These are phyloP conservation scores for Trematomus bernacchii DNA, from an alignment of 2,797 vertebrate genomes.

Conservation along the genomic window DNA sequence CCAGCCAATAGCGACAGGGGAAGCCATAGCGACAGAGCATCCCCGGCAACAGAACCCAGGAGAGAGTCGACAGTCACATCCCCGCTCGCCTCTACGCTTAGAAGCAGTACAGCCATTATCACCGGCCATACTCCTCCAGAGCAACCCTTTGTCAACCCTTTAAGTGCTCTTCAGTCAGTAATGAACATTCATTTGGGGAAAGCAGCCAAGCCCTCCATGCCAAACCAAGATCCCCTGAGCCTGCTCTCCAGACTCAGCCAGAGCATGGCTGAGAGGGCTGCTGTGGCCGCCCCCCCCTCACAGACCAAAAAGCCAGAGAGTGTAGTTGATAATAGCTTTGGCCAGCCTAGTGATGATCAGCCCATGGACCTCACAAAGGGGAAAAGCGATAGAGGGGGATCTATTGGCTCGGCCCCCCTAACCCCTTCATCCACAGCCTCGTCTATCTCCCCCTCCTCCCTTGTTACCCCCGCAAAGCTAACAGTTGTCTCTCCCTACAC, in stretches of 20 bases:
- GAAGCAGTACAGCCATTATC: constrained; percentile 93
- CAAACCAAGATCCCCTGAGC: constrained; percentile 96
- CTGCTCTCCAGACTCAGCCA: constrained; percentile 99
- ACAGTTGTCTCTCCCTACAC: constrained; percentile 92
- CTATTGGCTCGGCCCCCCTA: constrained; percentile 90
- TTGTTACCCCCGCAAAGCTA: constrained; percentile 90
- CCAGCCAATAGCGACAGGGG: constrained; percentile 88
- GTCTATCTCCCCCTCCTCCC: constrained; percentile 91
- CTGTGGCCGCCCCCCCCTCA: constrained; percentile 91
- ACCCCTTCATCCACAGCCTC: constrained; percentile 91
- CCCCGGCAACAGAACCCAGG: constrained; percentile 84
- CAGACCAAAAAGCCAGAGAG: constrained; percentile 90
- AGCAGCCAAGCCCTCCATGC: constrained; percentile 95
- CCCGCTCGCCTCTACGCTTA: constrained; percentile 83
- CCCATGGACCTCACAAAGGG: constrained; percentile 99
- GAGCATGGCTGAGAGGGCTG: constrained; percentile 96
- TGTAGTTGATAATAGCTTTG: constrained; percentile 87
- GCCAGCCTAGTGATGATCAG: constrained; percentile 94
- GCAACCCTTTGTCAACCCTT: constrained; percentile 96
- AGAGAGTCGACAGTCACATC: constrained; percentile 80
- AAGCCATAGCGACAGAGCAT: constrained; percentile 83
- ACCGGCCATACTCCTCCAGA: constrained; percentile 93
- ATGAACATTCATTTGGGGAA: constrained; percentile 99
- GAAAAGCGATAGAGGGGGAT: constrained; percentile 92
- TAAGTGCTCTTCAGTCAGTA: constrained; percentile 98